These are phyloP conservation scores for Schmidtea mediterranea DNA, from an alignment of 1,140 invertebrate genomes.

Conservation along the genomic window DNA sequence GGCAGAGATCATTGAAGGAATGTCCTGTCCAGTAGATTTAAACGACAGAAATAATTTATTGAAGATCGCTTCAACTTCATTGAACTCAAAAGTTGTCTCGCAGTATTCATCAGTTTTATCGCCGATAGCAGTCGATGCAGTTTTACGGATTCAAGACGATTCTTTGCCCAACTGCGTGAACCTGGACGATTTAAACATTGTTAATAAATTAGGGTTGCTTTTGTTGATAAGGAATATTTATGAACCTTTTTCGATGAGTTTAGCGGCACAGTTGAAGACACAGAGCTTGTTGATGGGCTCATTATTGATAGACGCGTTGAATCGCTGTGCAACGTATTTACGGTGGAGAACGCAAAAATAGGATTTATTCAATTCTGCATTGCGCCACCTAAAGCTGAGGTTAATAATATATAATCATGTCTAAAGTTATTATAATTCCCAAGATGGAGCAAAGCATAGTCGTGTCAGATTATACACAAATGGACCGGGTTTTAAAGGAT, in stretches of 20 bases:
- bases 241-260: conserved; percentile 25
- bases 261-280: conserved; percentile 77
- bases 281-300: conserved; percentile 71
- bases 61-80: conserved; percentile 75
- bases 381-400: conserved; percentile 72
- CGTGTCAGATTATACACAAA: conserved; percentile 87
- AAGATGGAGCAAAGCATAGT: conserved; percentile 91
- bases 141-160: conserved; percentile 48
- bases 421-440: too few relatives aligned
- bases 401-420: too few relatives aligned
- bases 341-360: conserved; percentile 89
- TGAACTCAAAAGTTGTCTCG: conserved; percentile 94
- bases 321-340: conserved; percentile 58
- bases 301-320: conserved; percentile 59
- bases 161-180: conserved; percentile 37
- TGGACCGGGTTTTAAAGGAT: conserved; percentile 93
- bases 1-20: conserved; percentile 52
- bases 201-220: conserved; percentile 38
- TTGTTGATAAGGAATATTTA: too few relatives aligned
- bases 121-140: conserved; percentile 83
- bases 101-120: conserved; percentile 78
- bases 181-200: conserved; percentile 62
- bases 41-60: conserved; percentile 56
- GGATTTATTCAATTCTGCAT: conserved; percentile 97
- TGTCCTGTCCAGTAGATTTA: conserved; percentile 50